Conservation (phyloP, 2,113 vertebrate genomes). For the Sinocyclocheilus anshuiensis region DNA sequence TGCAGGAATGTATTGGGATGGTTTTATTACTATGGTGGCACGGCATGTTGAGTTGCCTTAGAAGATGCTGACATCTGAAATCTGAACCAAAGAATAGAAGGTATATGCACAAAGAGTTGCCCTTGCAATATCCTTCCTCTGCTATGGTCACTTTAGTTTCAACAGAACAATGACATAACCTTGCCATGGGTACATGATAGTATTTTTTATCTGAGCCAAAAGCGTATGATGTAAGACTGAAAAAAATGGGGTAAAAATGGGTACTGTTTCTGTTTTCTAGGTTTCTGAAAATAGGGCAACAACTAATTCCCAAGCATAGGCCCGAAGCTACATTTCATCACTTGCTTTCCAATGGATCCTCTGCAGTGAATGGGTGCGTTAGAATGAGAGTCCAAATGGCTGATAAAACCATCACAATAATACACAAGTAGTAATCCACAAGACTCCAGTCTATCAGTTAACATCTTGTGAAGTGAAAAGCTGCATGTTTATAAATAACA, state of each 20-base stretch:
- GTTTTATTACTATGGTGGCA: constrained; percentile 3
- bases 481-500: too few relatives aligned
- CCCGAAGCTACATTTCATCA: not conserved
- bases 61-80: constrained; percentile 38
- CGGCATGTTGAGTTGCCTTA: not conserved
- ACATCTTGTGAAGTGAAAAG: too few relatives aligned
- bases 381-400: too few relatives aligned
- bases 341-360: too few relatives aligned
- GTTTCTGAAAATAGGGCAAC: not conserved
- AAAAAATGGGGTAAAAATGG: not conserved
- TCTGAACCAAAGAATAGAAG: not conserved
- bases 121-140: not conserved
- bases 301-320: not conserved
- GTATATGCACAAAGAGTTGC: not conserved
- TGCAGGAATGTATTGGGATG: not conserved
- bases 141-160: constrained; percentile 10
- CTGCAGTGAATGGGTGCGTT: too few relatives aligned
- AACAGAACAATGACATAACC: constrained; percentile 18
- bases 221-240: not conserved
- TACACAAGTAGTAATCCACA: too few relatives aligned
- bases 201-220: constrained; percentile 19
- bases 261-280: not conserved
- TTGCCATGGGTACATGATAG: not conserved
- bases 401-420: too few relatives aligned
- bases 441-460: too few relatives aligned